phyloP scores from a whole-genome alignment of 2,113 vertebrate species.

The Chamaea fasciata region DNA sequence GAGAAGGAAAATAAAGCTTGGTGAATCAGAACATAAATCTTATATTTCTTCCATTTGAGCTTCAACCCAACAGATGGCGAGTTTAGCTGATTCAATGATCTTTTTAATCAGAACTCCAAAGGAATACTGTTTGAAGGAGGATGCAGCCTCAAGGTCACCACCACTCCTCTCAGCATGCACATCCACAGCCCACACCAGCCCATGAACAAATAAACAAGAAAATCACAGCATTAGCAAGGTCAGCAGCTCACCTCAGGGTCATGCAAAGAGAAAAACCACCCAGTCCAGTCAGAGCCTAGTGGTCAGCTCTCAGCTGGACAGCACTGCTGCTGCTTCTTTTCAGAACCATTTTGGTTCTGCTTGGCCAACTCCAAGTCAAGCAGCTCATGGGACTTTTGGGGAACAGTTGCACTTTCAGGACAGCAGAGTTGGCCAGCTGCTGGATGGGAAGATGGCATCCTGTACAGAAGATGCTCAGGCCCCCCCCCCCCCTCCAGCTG shows the following conservation, averaged over 20 bases:
- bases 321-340: not conserved
- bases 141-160: not conserved
- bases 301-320: not conserved
- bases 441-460: not conserved
- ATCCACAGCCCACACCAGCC: fast-evolving
- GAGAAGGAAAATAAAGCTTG: not conserved
- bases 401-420: not conserved
- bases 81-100: not conserved
- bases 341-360: not conserved
- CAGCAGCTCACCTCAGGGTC: not conserved
- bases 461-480: not conserved
- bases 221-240: not conserved
- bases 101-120: not conserved
- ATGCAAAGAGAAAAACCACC: not conserved
- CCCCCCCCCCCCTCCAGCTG: not conserved
- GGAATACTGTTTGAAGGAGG: not conserved
- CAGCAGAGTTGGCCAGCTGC: not conserved
- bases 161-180: fast-evolving
- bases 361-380: not conserved
- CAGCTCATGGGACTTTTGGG: not conserved
- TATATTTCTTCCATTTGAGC: not conserved
- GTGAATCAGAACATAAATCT: not conserved
- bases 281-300: not conserved
- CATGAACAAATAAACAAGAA: not conserved
- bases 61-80: not conserved